Percentiles rank a stretch among this genome's conserved stretches.
Evolutionary conservation across 2,113 vertebrate genomes (phyloP).

Genomic region (Archocentrus centrarchus): DNA sequence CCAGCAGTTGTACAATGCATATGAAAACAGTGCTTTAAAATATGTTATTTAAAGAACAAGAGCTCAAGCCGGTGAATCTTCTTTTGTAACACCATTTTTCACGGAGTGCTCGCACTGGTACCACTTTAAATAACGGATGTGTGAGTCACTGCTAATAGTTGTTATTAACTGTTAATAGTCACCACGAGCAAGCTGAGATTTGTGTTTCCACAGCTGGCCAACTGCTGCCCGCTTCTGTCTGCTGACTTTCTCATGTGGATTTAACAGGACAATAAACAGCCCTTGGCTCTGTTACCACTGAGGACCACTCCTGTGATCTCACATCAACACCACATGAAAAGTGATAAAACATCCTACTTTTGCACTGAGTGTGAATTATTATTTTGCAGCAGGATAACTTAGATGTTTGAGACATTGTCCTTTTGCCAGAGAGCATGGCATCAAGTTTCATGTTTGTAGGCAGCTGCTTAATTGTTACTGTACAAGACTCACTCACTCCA

Average conservation of each 20-base stretch:
- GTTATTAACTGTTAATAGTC: constrained; percentile 13
- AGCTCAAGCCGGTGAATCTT: background rate
- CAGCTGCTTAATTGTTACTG: background rate
- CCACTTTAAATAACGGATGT: constrained; percentile 6
- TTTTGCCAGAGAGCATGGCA: background rate
- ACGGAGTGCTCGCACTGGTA: background rate
- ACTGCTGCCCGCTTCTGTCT: constrained; percentile 19
- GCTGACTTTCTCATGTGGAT: constrained; percentile 56
- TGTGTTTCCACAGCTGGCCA: constrained; percentile 18
- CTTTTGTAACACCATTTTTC: background rate
- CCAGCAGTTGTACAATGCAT: too few relatives aligned
- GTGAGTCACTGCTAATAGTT: background rate
- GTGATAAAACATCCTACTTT: constrained; percentile 45
- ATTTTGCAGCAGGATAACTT: background rate
- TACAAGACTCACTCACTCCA: too few relatives aligned
- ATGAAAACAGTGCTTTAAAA: too few relatives aligned
- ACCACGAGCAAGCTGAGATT: background rate
- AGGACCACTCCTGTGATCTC: constrained; percentile 23
- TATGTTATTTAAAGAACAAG: background rate
- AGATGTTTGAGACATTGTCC: background rate
- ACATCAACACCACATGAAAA: constrained; percentile 40
- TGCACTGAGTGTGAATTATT: constrained; percentile 14
- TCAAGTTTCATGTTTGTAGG: background rate
- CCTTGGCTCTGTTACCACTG: constrained; percentile 14
- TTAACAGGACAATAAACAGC: constrained; percentile 71